Evolutionary conservation across 2,113 vertebrate genomes (phyloP).

Genomic region (Eolophus roseicapilla): DNA sequence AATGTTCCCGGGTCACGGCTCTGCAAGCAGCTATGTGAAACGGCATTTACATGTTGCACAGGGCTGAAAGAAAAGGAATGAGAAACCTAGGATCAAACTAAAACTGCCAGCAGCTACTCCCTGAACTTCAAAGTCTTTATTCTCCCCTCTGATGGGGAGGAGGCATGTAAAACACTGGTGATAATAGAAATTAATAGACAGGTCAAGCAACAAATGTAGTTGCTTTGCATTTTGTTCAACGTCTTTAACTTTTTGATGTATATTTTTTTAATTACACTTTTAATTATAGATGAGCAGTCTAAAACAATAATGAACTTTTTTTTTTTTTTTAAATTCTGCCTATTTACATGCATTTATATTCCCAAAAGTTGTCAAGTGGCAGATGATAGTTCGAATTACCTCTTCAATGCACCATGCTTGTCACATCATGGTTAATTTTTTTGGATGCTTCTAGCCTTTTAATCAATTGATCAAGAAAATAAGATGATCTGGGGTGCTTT

Average conservation of each 20-base stretch:
- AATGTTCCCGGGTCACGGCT: neutral
- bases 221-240: slow-evolving; percentile 4
- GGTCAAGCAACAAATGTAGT: neutral
- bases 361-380: neutral
- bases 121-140: neutral
- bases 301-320: neutral
- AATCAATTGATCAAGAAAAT: slow-evolving; percentile 22
- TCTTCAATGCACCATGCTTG: neutral
- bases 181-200: neutral
- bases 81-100: neutral
- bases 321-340: neutral
- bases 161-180: neutral
- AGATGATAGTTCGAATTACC: slow-evolving; percentile 29
- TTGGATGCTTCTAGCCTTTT: slow-evolving; percentile 18
- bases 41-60: neutral
- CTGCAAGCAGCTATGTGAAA: neutral
- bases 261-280: neutral
- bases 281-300: neutral
- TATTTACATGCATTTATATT: slow-evolving; percentile 5
- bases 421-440: slow-evolving; percentile 4
- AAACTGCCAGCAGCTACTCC: neutral
- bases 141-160: neutral
- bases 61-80: neutral
- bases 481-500: neutral
- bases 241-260: neutral